phyloP scores from a whole-genome alignment of 1,140 invertebrate genomes.

The Coelopa frigida region DNA sequence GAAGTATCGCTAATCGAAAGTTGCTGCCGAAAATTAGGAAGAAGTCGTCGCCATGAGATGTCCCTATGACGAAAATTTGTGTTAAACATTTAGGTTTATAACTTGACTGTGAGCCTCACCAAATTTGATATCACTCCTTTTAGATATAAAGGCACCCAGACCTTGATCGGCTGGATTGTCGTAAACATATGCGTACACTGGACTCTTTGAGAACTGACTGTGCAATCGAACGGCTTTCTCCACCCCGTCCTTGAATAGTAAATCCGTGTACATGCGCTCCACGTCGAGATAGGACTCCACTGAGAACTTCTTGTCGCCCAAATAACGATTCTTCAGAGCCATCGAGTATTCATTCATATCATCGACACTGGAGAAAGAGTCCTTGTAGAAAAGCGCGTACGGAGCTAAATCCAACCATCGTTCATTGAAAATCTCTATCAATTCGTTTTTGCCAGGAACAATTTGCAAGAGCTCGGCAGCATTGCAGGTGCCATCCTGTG shows the following conservation, averaged over 20 bases:
- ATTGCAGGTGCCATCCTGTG: conserved; percentile 50
- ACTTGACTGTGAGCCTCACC: conserved; percentile 12
- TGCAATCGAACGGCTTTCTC: conserved; percentile 19
- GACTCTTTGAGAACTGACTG: conserved; percentile 11
- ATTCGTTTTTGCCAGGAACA: conserved; percentile 9
- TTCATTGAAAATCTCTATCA: conserved; percentile 13
- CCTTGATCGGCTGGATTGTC: conserved; percentile 25
- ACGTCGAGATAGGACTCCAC: conserved; percentile 19
- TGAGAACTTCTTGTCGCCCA: conserved; percentile 17
- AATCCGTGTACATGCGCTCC: conserved; percentile 24
- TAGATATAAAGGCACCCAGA: conserved; percentile 13
- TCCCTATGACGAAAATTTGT: conserved; percentile 16
- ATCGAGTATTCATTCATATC: conserved; percentile 19
- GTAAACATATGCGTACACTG: conserved; percentile 24
- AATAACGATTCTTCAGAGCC: conserved; percentile 17
- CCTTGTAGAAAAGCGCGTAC: conserved; percentile 20
- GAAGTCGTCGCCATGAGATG: conserved; percentile 27
- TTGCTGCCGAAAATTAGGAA: conserved; percentile 20
- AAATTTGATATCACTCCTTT: conserved; percentile 19
- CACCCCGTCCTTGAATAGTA: conserved; percentile 24
- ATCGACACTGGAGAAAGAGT: conserved; percentile 13
- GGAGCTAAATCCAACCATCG: conserved; percentile 18
- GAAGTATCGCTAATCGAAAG: conserved; percentile 3
- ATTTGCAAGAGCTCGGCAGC: conserved; percentile 33
- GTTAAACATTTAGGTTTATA: background rate